Base-by-base conservation (phyloP, 53 echinoderm and acorn worm species). In the Holothuria leucospilota region DNA sequence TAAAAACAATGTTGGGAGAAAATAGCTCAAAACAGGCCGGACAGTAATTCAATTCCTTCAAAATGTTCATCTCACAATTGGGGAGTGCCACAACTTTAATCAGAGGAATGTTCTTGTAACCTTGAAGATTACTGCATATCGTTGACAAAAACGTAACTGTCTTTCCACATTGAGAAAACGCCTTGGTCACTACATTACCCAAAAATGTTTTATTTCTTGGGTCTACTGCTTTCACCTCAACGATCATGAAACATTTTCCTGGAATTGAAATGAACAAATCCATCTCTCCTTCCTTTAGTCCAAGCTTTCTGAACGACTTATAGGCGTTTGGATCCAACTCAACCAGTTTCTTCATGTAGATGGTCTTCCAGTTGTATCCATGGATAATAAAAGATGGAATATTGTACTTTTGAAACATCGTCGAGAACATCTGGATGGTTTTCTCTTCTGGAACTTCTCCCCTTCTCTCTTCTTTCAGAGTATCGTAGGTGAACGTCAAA, bases 321-420 rank as follows among this genome's bases (percentile, higher is more conserved):
- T 0, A 18, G 26, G 5, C 56, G 39, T 38, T 38, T 16, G 29
- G 11, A 46, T 46, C 0, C 6, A 80, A 20, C 0, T 13, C 20
- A n/a, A n/a, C 13, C 29, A 80, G 61, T 18, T 80, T 80, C 59
- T 20, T 80, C 53, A 80, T 56, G 16, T 80, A 80, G 21, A 4
- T 80, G 20, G 60, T 61, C 59, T 80, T 80, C 80, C 80, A 80
- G 38, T 80, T 80, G 30, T 80, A 80, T 0, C 80, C 80, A 29
- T 80, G 80, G 29, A 80, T 27, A 34, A 80, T 12, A 20, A 80
- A 80, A 25, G 80, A 13, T 5, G 30, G 9, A 21, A 80, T 60
- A 1, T 60, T 60, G 16, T 28, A 16, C 2, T 28, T 28, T 38
- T 38, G 25, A 21, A 80, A 80, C 80, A 80, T 30, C 18, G 26